Percentiles rank a stretch among this genome's conserved stretches.
These are phyloP conservation scores for Muscicapa comitata DNA, from an alignment of 2,797 vertebrate genomes.

Conservation along the genomic window DNA sequence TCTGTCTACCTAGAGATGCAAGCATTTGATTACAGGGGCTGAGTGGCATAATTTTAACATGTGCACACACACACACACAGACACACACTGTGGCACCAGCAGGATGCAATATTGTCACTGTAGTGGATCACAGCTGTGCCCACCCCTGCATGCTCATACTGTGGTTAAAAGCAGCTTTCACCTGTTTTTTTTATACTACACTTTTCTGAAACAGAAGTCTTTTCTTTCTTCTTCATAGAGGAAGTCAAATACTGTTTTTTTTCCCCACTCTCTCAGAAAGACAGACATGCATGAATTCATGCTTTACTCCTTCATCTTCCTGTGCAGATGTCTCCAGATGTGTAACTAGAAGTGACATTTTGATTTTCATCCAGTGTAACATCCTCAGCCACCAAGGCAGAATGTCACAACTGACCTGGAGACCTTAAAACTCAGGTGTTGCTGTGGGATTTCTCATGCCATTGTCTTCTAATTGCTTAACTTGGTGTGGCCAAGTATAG, in stretches of 20 bases:
- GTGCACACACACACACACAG: not conserved
- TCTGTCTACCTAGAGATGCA: not conserved
- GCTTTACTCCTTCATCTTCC: not conserved
- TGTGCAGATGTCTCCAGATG: not conserved
- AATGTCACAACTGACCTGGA: not conserved
- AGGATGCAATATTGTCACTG: not conserved
- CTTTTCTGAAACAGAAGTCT: not conserved
- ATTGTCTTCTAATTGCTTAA: not conserved
- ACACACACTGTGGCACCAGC: not conserved
- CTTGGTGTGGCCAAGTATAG: not conserved
- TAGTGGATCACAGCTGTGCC: not conserved
- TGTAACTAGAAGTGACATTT: not conserved
- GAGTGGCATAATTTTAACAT: not conserved
- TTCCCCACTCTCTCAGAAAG: not conserved
- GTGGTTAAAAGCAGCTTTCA: not conserved
- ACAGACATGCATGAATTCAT: not conserved
- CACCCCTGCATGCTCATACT: not conserved
- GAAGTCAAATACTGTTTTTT: not conserved
- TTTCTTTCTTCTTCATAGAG: not conserved
- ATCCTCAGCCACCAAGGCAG: not conserved
- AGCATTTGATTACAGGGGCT: not conserved
- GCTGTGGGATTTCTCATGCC: not conserved
- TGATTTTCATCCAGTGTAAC: rapidly evolving
- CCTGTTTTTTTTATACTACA: not conserved
- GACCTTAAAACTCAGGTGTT: not conserved